Evolutionary conservation across 2,113 vertebrate species (phyloP).

Genomic region (Lepisosteus osseus): DNA sequence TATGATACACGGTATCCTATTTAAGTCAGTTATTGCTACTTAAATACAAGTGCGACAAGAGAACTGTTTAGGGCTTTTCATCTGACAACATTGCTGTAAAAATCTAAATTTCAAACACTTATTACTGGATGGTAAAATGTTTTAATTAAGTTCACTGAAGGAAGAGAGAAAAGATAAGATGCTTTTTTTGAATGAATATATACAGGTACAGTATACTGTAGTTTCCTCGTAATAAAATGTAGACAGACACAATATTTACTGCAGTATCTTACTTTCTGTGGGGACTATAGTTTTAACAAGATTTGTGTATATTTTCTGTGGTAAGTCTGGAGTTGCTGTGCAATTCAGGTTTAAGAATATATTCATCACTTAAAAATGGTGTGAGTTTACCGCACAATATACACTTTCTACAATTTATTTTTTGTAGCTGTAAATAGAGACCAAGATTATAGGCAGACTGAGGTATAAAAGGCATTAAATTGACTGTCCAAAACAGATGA

Average conservation of each 20-base stretch:
- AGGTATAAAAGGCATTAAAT: constrained; percentile 22
- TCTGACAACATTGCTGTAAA: no score
- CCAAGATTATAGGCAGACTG: constrained; percentile 15
- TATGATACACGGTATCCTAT: no score
- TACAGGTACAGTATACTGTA: neutral
- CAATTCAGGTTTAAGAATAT: constrained; percentile 45
- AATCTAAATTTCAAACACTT: no score
- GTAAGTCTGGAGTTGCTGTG: constrained; percentile 49
- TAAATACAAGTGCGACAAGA: no score
- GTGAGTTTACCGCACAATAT: constrained; percentile 20
- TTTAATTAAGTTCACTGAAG: neutral
- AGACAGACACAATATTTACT: neutral
- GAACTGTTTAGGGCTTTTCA: no score
- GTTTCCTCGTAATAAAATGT: neutral
- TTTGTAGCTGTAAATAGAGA: constrained; percentile 20
- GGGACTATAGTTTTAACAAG: neutral
- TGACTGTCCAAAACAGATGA: constrained; percentile 20
- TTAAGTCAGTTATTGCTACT: no score
- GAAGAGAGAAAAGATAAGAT: neutral
- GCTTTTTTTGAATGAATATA: no score
- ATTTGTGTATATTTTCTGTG: constrained; percentile 27
- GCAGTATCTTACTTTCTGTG: neutral
- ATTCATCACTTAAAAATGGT: constrained; percentile 30
- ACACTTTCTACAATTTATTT: constrained; percentile 19
- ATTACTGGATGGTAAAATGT: no score